Base-by-base conservation (phyloP, 2,888 invertebrate genomes). In the Drosophila paucipuncta region DNA sequence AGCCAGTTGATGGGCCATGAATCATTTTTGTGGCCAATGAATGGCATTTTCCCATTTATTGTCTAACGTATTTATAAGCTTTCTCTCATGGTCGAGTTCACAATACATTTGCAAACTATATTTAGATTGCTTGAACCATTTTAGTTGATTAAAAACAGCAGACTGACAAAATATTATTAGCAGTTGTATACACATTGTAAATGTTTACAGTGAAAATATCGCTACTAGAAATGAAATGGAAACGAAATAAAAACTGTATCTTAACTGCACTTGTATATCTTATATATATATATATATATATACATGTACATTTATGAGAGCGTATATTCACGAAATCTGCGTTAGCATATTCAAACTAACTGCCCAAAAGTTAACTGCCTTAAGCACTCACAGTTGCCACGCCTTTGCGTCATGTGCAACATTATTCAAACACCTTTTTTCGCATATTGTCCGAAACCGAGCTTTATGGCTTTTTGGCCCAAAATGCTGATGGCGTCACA, bases 401-500 rank as follows among this genome's bases (percentile, higher is more conserved):
- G 65, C 73, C 72, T 52, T n/a, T 35, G 22, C n/a, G 10, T 30
- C 43, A 28, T 76, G 47, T 49, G 63, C 52, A 58, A 59, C 75
- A 76, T 76, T 66, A 76, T 76, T 76, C 78, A 76, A 72, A 78
- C 66, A 76, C 61, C 55, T 78, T 72, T 68, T 47, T 63, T 53
- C 18, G 58, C 61, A 54, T 61, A 25, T 58, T 65, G 50, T 58
- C 57, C 49, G 55, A n/a, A 53, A 31, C 11, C 13, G 35, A 68
- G 69, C 80, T 84, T 85, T 84, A 85, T 85, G 80, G 88, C 90
- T 85, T 85, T 73, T 59, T 66, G 79, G 82, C 75, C 57, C 66
- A 18, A 39, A 55, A 52, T 65, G 65, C 54, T 73, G 73, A 71
- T 76, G 68, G 69, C 73, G 68, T 71, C 70, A 70, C 74, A 80